Evolutionary conservation across 2,888 invertebrate species (phyloP).

Genomic region (Chrysolina haemoptera): DNA sequence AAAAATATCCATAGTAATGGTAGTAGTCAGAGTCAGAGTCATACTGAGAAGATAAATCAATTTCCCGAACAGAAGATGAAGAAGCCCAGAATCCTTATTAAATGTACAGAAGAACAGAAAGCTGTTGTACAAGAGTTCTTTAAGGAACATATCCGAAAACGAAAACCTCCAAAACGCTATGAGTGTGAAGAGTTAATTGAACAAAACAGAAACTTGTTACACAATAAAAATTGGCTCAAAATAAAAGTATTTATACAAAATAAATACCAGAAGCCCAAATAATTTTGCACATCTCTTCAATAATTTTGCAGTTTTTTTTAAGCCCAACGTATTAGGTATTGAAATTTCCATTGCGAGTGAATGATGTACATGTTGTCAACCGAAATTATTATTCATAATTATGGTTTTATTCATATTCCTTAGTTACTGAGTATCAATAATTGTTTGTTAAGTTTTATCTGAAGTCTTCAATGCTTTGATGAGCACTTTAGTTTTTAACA

Average conservation of each 20-base stretch:
- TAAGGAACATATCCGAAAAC: neutral
- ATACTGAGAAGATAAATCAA: too few species aligned
- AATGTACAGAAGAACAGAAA: neutral
- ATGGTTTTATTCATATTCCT: too few species aligned
- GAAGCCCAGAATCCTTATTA: neutral
- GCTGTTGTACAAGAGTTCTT: neutral
- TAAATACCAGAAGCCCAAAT: neutral
- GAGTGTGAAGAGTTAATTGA: neutral
- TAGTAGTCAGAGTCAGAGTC: too few species aligned
- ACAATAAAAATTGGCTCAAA: neutral
- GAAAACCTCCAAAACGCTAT: neutral
- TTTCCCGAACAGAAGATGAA: neutral
- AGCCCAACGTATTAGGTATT: too few species aligned
- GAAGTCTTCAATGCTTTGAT: too few species aligned
- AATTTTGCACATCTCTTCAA: neutral
- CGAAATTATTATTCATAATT: too few species aligned
- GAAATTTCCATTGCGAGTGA: neutral
- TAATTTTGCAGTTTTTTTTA: too few species aligned
- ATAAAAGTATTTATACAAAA: neutral
- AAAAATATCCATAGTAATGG: neutral
- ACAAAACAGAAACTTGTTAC: neutral
- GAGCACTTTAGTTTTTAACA: too few species aligned
- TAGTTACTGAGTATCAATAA: too few species aligned
- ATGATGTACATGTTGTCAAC: neutral
- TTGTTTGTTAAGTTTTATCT: too few species aligned